Percentiles rank a stretch among this genome's conserved stretches.
phyloP scores from a whole-genome alignment of 2,888 invertebrate species.

The Brachylomia viminalis region DNA sequence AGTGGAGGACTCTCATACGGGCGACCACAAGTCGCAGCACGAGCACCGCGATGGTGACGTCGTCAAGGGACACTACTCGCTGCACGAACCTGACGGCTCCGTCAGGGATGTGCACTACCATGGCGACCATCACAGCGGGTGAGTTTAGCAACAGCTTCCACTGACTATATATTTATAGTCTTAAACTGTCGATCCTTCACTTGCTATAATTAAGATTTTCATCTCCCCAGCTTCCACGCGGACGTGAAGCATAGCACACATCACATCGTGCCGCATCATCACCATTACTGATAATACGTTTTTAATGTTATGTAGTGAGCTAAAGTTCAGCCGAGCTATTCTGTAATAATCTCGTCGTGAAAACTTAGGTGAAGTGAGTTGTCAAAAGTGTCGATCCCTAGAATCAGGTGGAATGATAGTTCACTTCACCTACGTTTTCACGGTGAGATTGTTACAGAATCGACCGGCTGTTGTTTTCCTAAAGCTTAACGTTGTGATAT shows the following conservation, averaged over 20 bases:
- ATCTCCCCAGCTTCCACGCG: conserved; percentile 75
- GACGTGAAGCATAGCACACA: conserved; percentile 73
- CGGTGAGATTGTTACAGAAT: too few relatives aligned
- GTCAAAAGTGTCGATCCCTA: too few relatives aligned
- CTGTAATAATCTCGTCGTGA: too few relatives aligned
- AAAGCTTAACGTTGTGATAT: too few relatives aligned
- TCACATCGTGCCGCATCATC: conserved; percentile 72
- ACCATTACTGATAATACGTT: conserved; percentile 61
- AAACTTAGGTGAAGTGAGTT: too few relatives aligned
- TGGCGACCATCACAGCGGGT: conserved; percentile 74
- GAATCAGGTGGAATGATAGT: too few relatives aligned
- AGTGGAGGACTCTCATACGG: conserved; percentile 89
- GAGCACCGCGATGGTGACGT: conserved; percentile 87
- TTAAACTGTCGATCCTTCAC: background rate
- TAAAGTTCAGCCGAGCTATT: background rate
- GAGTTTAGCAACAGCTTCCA: background rate
- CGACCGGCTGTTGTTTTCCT: too few relatives aligned
- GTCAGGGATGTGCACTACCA: conserved; percentile 88
- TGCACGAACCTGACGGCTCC: conserved; percentile 88
- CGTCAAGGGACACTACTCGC: conserved; percentile 77
- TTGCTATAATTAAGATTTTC: background rate
- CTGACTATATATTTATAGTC: too few relatives aligned
- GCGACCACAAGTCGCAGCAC: conserved; percentile 88
- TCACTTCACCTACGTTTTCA: too few relatives aligned
- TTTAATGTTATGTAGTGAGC: background rate